Evolutionary conservation across 2,113 vertebrate genomes (phyloP).

Genomic region (Hypomesus transpacificus): DNA sequence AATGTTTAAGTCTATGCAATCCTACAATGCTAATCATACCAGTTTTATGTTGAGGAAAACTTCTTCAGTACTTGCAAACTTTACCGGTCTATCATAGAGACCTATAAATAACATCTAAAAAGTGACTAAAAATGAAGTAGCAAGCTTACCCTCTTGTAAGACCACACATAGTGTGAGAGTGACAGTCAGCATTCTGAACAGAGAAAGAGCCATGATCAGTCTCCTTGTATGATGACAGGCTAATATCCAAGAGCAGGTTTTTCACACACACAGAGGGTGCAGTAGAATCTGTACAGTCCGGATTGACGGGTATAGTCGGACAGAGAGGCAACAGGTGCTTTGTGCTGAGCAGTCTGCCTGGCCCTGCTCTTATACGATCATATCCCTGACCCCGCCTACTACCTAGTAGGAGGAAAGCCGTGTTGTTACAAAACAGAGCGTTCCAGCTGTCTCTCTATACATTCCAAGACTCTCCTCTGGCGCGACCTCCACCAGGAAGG

Average conservation of each 20-base stretch:
- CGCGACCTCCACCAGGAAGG: neutral
- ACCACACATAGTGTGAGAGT: slow-evolving; percentile 44
- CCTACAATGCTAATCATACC: too few relatives aligned
- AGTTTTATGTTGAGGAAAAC: too few relatives aligned
- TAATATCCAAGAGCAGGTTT: slow-evolving; percentile 8
- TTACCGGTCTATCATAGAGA: too few relatives aligned
- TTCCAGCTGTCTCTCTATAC: slow-evolving; percentile 36
- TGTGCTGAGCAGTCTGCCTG: slow-evolving; percentile 40
- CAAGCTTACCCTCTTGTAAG: slow-evolving; percentile 63
- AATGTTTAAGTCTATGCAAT: too few relatives aligned
- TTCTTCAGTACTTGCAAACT: too few relatives aligned
- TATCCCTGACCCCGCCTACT: slow-evolving; percentile 34
- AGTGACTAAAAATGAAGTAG: neutral
- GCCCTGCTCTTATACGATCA: slow-evolving; percentile 59
- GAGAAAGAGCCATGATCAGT: slow-evolving; percentile 49
- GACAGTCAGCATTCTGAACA: slow-evolving; percentile 38
- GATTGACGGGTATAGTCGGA: neutral
- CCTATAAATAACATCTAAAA: too few relatives aligned
- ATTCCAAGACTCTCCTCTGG: slow-evolving; percentile 27
- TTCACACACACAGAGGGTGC: slow-evolving; percentile 13
- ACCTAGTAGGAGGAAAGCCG: neutral
- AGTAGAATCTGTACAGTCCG: neutral
- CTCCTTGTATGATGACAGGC: neutral
- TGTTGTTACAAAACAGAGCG: slow-evolving; percentile 38
- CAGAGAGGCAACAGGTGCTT: slow-evolving; percentile 64